Evolutionary conservation across 2,888 invertebrate genomes (phyloP).

Genomic region (Nomada hirtipes): DNA sequence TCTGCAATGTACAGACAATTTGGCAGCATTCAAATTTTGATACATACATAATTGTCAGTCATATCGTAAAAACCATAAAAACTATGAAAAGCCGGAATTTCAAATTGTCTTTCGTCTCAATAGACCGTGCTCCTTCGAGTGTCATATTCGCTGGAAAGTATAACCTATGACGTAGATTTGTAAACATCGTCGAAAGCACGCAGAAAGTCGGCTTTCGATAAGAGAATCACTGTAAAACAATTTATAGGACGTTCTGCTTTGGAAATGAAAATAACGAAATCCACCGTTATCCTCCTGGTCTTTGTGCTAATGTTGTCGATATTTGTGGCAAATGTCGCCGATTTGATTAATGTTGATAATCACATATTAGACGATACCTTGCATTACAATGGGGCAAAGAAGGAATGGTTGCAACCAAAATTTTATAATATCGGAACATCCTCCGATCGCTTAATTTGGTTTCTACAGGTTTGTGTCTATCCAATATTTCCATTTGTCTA

Average conservation of each 20-base stretch:
- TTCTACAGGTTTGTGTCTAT: constrained; percentile 88
- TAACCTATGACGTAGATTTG: constrained; percentile 35
- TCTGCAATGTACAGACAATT: constrained; percentile 19
- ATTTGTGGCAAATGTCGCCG: constrained; percentile 89
- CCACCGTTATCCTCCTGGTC: constrained; percentile 87
- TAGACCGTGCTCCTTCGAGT: background rate
- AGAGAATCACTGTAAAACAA: constrained; percentile 23
- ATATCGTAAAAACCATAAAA: constrained; percentile 8
- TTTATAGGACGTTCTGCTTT: constrained; percentile 1
- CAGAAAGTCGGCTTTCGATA: constrained; percentile 20
- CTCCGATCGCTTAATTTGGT: constrained; percentile 89
- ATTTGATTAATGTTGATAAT: constrained; percentile 87
- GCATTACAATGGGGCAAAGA: constrained; percentile 45
- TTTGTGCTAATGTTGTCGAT: constrained; percentile 88
- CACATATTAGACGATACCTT: constrained; percentile 67
- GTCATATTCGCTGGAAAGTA: constrained; percentile 9
- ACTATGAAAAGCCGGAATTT: constrained; percentile 29
- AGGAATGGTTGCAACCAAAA: constrained; percentile 71
- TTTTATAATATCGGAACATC: constrained; percentile 85
- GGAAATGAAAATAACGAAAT: constrained; percentile 88
- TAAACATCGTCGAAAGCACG: constrained; percentile 32
- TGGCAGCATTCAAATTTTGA: constrained; percentile 24
- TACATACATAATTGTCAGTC: constrained; percentile 26
- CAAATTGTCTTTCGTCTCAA: constrained; percentile 22
- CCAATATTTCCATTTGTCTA: background rate